Evolutionary conservation across 2,797 vertebrate species (phyloP), one percentile per base, ranked within the genome.

Genomic region (Rhinella marina): DNA sequence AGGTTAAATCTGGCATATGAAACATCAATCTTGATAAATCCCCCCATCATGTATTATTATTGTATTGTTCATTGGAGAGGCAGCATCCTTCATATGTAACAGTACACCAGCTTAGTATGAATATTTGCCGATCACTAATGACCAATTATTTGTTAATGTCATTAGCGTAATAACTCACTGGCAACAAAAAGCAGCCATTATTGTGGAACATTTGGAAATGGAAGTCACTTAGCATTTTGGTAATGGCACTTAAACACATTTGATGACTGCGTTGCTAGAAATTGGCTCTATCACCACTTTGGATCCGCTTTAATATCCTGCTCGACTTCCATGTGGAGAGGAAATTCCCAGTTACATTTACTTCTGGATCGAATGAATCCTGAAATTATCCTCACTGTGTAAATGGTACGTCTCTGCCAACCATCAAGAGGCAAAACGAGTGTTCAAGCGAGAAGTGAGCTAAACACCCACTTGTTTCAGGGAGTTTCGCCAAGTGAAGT

Each of bases 371-470:
- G 52, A 72, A 87, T 48, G 52, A 25, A 79, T 86, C 72, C 62
- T 72, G 75, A 81, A 57, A 68, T 87, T 73, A 88, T 78, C 81
- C 79, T 86, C 27, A 84, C 59, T 82, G 59, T 80, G 59, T 91
- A 73, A 91, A 21, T 64, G 52, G 57, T 25, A 66, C 70, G 57
- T 82, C 32, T 52, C 68, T 75, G 68, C 12, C 50, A 81, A 57
- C 85, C 76, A 41, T n/a, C 79, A 76, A 73, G 79, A 86, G 77
- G 48, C 61, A 86, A 79, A 86, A 64, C 64, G 57, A 81, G 80
- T 50, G 68, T 61, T 73, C 57, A 32, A 56, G 66, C 19, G 41
- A 75, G 79, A 81, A 75, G 57, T 50, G 13, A 29, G 41, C 70
- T 75, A 61, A 70, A 61, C 32, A 27, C 70, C 10, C 56, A 75